A percentile compares a stretch with the other conserved stretches of the same genome.
Conservation (phyloP, 2,113 vertebrate species). For the Antigone vipio region DNA sequence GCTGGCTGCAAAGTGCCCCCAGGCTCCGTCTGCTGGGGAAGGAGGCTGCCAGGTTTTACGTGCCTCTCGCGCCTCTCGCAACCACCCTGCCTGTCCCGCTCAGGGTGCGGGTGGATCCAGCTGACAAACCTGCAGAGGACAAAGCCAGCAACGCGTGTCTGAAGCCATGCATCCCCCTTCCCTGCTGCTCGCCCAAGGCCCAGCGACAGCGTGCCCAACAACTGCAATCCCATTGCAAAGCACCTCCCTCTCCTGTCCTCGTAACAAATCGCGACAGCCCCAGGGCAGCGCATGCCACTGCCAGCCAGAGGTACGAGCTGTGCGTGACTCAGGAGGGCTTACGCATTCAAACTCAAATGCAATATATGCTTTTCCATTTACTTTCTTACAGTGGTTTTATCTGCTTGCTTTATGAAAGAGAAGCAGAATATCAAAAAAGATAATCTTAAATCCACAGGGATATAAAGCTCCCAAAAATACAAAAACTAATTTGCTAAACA, state of each 20-base stretch:
- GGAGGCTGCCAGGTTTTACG: neutral
- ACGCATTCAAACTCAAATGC: neutral
- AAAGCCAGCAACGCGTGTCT: neutral
- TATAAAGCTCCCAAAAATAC: neutral
- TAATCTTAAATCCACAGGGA: neutral
- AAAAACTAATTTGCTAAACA: neutral
- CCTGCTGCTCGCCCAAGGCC: neutral
- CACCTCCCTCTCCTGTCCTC: fast-evolving
- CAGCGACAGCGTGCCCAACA: fast-evolving
- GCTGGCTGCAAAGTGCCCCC: neutral
- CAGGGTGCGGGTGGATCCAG: neutral
- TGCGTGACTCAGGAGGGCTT: neutral
- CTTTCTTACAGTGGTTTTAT: neutral
- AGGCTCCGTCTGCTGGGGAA: neutral
- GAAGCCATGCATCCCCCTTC: fast-evolving
- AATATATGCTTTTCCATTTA: neutral
- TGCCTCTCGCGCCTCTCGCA: neutral
- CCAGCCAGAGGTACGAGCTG: neutral
- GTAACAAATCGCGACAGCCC: fast-evolving
- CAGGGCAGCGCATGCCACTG: fast-evolving
- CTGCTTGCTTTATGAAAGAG: neutral
- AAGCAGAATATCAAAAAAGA: neutral
- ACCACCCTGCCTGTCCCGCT: neutral
- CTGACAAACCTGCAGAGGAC: neutral
- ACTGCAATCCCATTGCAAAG: neutral